phyloP scores from a whole-genome alignment of 2,888 invertebrate genomes.

The Drosophila affinis region DNA sequence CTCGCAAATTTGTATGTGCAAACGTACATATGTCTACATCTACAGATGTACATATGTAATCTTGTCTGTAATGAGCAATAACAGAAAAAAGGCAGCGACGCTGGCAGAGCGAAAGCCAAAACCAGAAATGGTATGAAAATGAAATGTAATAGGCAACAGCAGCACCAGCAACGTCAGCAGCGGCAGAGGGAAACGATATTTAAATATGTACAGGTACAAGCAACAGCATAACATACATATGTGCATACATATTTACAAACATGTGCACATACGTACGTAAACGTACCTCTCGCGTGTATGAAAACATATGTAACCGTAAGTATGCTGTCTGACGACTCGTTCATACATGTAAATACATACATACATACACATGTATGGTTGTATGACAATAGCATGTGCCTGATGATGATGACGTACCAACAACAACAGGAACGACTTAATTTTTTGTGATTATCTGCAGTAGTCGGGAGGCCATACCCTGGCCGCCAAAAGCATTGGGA shows the following conservation, averaged over 20 bases:
- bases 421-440: conserved; percentile 55
- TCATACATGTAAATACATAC: conserved; percentile 30
- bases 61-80: conserved; percentile 64
- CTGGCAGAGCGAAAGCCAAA: conserved; percentile 55
- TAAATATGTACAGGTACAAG: conserved; percentile 41
- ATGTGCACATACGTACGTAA: conserved; percentile 9
- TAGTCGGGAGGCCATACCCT: conserved; percentile 38
- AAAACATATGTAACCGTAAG: conserved; percentile 27
- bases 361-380: conserved; percentile 14
- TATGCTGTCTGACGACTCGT: conserved; percentile 41
- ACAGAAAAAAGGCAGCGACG: conserved; percentile 27
- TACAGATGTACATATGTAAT: conserved; percentile 19
- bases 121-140: conserved; percentile 76
- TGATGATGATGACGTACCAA: conserved; percentile 45
- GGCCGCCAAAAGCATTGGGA: conserved; percentile 14
- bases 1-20: conserved; percentile 71
- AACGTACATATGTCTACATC: conserved; percentile 30
- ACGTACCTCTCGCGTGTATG: neutral
- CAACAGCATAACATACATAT: neutral
- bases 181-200: conserved; percentile 17
- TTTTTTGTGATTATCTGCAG: conserved; percentile 58
- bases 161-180: conserved; percentile 17
- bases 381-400: conserved; percentile 9
- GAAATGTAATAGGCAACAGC: conserved; percentile 62
- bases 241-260: conserved; percentile 5